phyloP scores from a whole-genome alignment of 1,140 invertebrate genomes.

The Polyergus mexicanus region DNA sequence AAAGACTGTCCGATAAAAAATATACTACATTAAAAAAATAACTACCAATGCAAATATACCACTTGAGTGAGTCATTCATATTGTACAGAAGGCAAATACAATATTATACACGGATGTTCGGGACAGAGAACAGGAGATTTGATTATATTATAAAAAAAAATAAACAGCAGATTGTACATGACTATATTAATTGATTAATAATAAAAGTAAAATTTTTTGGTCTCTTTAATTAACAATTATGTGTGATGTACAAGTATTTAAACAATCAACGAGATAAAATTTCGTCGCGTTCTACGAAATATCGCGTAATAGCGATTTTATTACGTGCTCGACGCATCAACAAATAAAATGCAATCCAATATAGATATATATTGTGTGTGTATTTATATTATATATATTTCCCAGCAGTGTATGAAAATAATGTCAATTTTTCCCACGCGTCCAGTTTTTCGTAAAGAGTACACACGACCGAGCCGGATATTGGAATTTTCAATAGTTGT shows the following conservation, averaged over 20 bases:
- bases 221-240: neutral
- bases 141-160: neutral
- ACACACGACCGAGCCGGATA: slow-evolving; percentile 46
- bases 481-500: slow-evolving; percentile 60
- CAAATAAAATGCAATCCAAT: slow-evolving; percentile 35
- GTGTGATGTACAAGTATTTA: neutral
- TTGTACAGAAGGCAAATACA: too few species aligned
- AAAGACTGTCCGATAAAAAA: too few species aligned
- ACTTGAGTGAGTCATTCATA: too few species aligned
- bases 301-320: slow-evolving; percentile 38
- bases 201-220: neutral
- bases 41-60: too few species aligned
- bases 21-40: too few species aligned
- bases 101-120: too few species aligned
- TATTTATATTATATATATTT: slow-evolving; percentile 35
- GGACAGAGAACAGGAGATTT: neutral
- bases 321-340: slow-evolving; percentile 15
- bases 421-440: slow-evolving; percentile 53
- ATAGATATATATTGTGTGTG: slow-evolving; percentile 19
- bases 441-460: slow-evolving; percentile 56
- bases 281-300: neutral
- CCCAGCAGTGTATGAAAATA: slow-evolving; percentile 42
- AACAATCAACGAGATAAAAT: neutral
- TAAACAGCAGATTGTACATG: neutral
- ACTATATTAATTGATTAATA: neutral